These are phyloP conservation scores for Achatina immaculata DNA, from an alignment of 1,140 invertebrate genomes.

Conservation along the genomic window DNA sequence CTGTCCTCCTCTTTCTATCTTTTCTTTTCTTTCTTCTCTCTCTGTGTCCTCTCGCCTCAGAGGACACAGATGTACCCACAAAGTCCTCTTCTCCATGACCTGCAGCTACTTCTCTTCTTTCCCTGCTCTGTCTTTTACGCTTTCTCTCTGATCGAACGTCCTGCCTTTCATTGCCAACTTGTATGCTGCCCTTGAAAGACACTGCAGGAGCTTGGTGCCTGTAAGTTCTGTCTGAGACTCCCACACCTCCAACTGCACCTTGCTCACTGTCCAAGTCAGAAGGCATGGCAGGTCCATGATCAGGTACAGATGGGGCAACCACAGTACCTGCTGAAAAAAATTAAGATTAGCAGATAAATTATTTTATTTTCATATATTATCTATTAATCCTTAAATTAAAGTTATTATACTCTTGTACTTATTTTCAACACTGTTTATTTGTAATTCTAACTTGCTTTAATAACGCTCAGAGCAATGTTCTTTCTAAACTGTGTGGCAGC, in stretches of 20 bases:
- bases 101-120: neutral
- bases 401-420: neutral
- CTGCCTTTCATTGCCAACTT: neutral
- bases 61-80: neutral
- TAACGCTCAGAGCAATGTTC: neutral
- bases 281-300: neutral
- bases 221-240: conserved; percentile 1
- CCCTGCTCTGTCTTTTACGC: neutral
- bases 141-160: neutral
- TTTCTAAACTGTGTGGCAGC: too few relatives aligned
- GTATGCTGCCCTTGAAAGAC: neutral
- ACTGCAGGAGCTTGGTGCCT: neutral
- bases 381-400: neutral
- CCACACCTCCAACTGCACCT: conserved; percentile 25
- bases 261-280: conserved; percentile 1
- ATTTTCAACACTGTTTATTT: neutral
- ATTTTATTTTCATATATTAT: neutral
- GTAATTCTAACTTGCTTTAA: neutral
- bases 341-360: neutral
- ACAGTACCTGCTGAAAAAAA: neutral
- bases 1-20: conserved; percentile 16
- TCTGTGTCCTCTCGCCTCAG: neutral
- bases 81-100: neutral
- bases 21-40: conserved; percentile 26
- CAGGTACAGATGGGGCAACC: neutral